Percentiles rank a stretch among this genome's conserved stretches.
Evolutionary conservation across 2,888 invertebrate species (phyloP).

Genomic region (Chrysolina oricalcia): DNA sequence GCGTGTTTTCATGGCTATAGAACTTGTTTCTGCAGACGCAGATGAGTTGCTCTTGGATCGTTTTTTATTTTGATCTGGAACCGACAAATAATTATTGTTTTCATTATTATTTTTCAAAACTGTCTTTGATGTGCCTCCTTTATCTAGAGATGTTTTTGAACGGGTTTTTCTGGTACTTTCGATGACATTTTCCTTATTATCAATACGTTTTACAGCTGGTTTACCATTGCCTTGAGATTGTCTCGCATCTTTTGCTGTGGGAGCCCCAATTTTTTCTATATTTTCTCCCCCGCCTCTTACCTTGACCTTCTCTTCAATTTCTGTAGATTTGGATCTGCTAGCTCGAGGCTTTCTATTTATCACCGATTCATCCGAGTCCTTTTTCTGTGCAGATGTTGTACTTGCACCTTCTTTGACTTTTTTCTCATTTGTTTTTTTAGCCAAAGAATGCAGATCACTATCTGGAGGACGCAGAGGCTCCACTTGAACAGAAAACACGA

Average conservation of each 20-base stretch:
- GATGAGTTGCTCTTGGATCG: slow-evolving; percentile 7
- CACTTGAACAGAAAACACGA: slow-evolving; percentile 87
- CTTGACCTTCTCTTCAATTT: background rate
- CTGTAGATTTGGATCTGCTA: background rate
- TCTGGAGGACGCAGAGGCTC: slow-evolving; percentile 81
- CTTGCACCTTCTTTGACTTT: background rate
- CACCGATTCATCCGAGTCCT: background rate
- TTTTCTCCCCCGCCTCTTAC: background rate
- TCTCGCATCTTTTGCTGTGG: background rate
- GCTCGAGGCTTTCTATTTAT: background rate
- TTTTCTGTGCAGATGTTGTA: background rate
- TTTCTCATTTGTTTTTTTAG: slow-evolving; percentile 15
- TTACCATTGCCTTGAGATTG: background rate
- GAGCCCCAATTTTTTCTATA: background rate
- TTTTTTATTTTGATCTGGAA: slow-evolving; percentile 1
- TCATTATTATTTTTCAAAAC: background rate
- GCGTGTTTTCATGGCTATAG: background rate
- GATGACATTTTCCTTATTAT: background rate
- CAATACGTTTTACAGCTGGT: background rate
- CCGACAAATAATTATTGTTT: background rate
- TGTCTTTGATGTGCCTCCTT: background rate
- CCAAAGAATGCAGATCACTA: slow-evolving; percentile 78
- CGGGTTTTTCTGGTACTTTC: background rate
- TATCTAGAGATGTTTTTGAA: background rate
- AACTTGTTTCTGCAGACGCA: background rate